phyloP scores from a whole-genome alignment of 2,113 vertebrate species.

The Heterotis niloticus region DNA sequence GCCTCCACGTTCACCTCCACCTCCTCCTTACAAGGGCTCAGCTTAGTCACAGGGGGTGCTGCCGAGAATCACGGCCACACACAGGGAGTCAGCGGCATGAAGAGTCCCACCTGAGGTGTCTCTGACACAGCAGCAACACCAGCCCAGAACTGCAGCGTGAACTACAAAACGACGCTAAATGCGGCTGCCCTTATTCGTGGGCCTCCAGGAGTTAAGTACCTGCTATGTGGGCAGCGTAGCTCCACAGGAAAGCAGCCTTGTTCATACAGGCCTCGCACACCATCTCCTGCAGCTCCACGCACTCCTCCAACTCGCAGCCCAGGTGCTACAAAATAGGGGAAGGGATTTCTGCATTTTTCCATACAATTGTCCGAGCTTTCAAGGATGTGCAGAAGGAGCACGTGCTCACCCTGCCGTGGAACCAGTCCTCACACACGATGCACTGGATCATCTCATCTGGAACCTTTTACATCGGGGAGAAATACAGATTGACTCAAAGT shows the following conservation, averaged over 20 bases:
- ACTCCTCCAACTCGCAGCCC: slow-evolving; percentile 77
- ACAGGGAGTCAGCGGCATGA: background rate
- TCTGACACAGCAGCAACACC: background rate
- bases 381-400: background rate
- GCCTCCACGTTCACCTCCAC: slow-evolving; percentile 54
- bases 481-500: background rate
- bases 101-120: slow-evolving; percentile 38
- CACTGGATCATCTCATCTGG: slow-evolving; percentile 98
- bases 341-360: background rate
- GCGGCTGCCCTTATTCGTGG: background rate
- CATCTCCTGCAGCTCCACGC: slow-evolving; percentile 91
- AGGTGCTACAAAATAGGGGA: slow-evolving; percentile 71
- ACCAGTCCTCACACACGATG: slow-evolving; percentile 96
- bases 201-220: slow-evolving; percentile 68
- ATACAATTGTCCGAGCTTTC: background rate
- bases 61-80: slow-evolving; percentile 12
- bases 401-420: slow-evolving; percentile 87
- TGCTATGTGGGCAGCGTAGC: slow-evolving; percentile 72
- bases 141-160: background rate
- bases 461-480: slow-evolving; percentile 53
- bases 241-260: slow-evolving; percentile 78
- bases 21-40: slow-evolving; percentile 56
- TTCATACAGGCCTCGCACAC: slow-evolving; percentile 90
- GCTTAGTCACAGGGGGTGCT: slow-evolving; percentile 65
- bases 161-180: background rate